These are phyloP conservation scores for Helicoverpa armigera DNA, from an alignment of 1,140 invertebrate species.

Conservation along the genomic window DNA sequence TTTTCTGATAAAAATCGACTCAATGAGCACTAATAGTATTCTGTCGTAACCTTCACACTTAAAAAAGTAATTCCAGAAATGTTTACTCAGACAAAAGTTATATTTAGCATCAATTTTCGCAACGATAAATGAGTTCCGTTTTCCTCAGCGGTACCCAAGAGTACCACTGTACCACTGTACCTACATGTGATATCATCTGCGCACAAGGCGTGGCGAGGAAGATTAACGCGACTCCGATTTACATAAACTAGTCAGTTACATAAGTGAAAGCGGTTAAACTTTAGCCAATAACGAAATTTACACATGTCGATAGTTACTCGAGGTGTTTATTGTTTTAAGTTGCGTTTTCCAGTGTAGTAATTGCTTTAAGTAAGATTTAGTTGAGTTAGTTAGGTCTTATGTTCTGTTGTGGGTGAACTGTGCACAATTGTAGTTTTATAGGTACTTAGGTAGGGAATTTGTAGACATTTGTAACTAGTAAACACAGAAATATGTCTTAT, in stretches of 20 bases:
- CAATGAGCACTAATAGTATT: neutral
- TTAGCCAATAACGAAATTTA: constrained; percentile 44
- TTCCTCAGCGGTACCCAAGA: constrained; percentile 39
- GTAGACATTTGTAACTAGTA: too few species aligned
- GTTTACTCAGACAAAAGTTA: neutral
- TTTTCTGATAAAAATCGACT: neutral
- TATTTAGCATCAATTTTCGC: neutral
- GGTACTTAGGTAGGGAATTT: too few species aligned
- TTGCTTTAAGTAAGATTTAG: neutral
- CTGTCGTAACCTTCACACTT: too few species aligned
- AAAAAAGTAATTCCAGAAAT: neutral
- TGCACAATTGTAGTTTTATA: too few species aligned
- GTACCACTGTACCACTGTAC: neutral
- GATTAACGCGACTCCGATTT: constrained; percentile 45
- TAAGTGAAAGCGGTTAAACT: constrained; percentile 46
- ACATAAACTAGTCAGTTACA: constrained; percentile 44
- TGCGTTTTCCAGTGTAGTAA: neutral
- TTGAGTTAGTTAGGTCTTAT: neutral
- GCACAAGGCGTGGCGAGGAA: constrained; percentile 45
- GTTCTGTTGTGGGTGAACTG: too few species aligned
- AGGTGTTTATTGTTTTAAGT: constrained; percentile 20
- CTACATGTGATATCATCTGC: constrained; percentile 40
- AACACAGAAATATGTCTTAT: too few species aligned
- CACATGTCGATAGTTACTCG: constrained; percentile 20
- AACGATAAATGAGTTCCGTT: constrained; percentile 21